These are phyloP conservation scores for Pyralis farinalis DNA, from an alignment of 2,888 invertebrate genomes.

Conservation along the genomic window DNA sequence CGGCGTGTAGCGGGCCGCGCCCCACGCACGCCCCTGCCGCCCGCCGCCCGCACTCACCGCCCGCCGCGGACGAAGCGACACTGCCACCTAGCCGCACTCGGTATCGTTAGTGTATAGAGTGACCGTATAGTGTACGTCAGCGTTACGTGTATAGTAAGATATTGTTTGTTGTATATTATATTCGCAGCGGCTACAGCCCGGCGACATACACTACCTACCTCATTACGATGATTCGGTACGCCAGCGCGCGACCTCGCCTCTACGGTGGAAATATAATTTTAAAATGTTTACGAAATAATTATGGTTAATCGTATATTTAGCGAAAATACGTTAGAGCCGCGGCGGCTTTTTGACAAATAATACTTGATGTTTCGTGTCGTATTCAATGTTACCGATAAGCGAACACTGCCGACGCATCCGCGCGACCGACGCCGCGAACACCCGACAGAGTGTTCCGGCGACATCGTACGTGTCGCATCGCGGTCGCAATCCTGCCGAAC, in stretches of 20 bases:
- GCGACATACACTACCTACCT: conserved; percentile 8
- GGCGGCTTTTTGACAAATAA: background rate
- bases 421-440: no score
- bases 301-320: background rate
- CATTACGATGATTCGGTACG: conserved; percentile 3
- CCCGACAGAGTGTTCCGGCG: no score
- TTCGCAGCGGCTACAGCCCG: background rate
- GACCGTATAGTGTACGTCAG: background rate
- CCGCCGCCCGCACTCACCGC: background rate
- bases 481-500: background rate
- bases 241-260: background rate
- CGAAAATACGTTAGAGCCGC: background rate
- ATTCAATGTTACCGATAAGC: background rate
- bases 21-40: background rate
- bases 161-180: conserved; percentile 3
- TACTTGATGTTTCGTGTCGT: background rate
- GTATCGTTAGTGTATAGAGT: background rate
- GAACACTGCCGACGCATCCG: background rate
- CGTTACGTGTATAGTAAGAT: background rate
- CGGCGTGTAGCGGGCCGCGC: no score
- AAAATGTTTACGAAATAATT: background rate
- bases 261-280: background rate
- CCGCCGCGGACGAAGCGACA: background rate
- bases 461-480: no score
- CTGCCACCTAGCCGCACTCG: background rate